phyloP scores from a whole-genome alignment of 1,140 invertebrate genomes.

The Myzus persicae region DNA sequence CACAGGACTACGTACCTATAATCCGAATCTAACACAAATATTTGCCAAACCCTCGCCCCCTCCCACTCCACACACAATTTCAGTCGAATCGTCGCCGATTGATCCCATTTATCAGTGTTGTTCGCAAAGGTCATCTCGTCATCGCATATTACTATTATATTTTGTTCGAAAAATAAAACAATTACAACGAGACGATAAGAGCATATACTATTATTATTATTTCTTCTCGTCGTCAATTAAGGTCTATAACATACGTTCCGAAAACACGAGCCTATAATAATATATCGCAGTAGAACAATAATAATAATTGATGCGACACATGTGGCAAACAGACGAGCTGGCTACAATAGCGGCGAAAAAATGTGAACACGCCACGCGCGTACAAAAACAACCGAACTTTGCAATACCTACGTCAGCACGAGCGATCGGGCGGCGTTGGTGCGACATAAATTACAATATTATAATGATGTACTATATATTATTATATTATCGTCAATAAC shows the following conservation, averaged over 20 bases:
- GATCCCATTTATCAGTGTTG: neutral
- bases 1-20: neutral
- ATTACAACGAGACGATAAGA: neutral
- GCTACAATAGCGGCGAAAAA: neutral
- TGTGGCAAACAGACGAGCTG: neutral
- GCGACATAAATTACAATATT: constrained; percentile 7
- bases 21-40: neutral
- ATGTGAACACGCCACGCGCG: no score
- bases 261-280: neutral
- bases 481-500: neutral
- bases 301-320: constrained; percentile 39
- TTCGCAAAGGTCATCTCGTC: neutral
- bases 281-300: neutral
- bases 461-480: no score
- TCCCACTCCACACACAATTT: neutral
- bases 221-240: constrained; percentile 42
- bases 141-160: neutral
- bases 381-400: constrained; percentile 26
- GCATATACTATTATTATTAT: neutral
- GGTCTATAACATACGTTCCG: neutral
- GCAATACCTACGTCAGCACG: neutral
- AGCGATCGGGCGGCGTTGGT: neutral
- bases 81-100: neutral
- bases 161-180: constrained; percentile 50
- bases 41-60: neutral